Base-by-base conservation (phyloP, 2,113 vertebrate species). In the Clarias macrocephalus region DNA sequence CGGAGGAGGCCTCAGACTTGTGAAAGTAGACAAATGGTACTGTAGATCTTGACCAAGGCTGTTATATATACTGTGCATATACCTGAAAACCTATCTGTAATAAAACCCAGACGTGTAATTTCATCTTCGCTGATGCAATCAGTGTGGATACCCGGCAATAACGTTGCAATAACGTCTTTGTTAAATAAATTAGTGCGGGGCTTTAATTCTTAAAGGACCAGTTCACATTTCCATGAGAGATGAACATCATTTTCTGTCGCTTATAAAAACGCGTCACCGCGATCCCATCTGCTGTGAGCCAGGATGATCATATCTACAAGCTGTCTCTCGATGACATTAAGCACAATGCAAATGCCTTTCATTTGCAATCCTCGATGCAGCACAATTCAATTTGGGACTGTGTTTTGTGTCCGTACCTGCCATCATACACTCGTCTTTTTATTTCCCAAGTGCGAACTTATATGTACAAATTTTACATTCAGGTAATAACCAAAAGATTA, bases 201-300 rank as follows among this genome's bases (percentile, higher is more conserved):
- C 82, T 79, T 91, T 59, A 89, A 90, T 90, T 76, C 75, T 89
- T 88, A 88, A 91, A 88, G 73, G 56, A 72, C 15, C 10, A 73
- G 37, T 48, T 88, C 82, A 52, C 18, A 79, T 89, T 86, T 60
- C 81, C 75, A 84, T 70, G 68, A 87, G 37, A 85, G 86, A 89
- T 84, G 42, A 68, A 66, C n/a, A 30, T 18, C 3, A 80, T 63
- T 85, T 87, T 85, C 83, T 76, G 56, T 80, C 19, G 59, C 5
- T 76, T 54, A 33, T 83, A 52, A 21, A 60, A 81, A 42, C 65
- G 57, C 57, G n/a, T 54, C 62, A 70, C 23, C 62, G 59, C 52
- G 72, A 57, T 52, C 62, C 48, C 73, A 52, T 60, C 56, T 56
- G 66, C n/a, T 63, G 1, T 1, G 68, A 73, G 42, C 54, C n/a